Evolutionary conservation across 2,797 vertebrate species (phyloP).

Genomic region (Cottoperca gobio): DNA sequence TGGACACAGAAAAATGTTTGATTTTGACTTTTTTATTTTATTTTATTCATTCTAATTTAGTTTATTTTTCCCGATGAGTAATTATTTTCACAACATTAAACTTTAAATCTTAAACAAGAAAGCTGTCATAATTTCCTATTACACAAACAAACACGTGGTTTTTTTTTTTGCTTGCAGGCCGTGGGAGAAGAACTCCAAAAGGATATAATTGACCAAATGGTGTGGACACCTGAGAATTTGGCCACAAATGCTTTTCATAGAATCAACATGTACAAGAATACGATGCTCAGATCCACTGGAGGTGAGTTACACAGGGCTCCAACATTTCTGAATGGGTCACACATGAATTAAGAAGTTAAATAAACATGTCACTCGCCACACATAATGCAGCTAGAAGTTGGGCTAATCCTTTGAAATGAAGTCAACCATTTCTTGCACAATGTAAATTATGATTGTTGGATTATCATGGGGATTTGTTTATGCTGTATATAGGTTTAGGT

Average conservation of each 20-base stretch:
- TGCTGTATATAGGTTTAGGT: too few relatives aligned
- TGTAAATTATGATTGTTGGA: too few relatives aligned
- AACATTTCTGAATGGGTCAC: background rate
- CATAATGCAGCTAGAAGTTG: background rate
- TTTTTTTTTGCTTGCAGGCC: conserved; percentile 41
- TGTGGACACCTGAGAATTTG: conserved; percentile 87
- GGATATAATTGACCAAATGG: conserved; percentile 80
- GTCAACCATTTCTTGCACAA: background rate
- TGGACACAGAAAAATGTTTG: background rate
- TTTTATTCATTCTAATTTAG: background rate
- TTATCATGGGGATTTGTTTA: too few relatives aligned
- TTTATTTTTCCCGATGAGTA: too few relatives aligned
- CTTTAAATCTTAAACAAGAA: background rate
- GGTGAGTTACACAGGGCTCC: conserved; percentile 75
- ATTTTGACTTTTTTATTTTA: background rate
- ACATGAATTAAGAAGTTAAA: background rate
- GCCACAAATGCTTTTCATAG: conserved; percentile 78
- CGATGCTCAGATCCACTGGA: conserved; percentile 87
- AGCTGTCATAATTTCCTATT: background rate
- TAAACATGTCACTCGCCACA: background rate
- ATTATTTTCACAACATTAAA: background rate
- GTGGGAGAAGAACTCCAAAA: conserved; percentile 63
- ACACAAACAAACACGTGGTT: background rate
- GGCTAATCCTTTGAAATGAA: background rate
- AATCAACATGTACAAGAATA: conserved; percentile 87